Conservation (phyloP, 2,888 invertebrate genomes). For the Eupsilia transversa region DNA sequence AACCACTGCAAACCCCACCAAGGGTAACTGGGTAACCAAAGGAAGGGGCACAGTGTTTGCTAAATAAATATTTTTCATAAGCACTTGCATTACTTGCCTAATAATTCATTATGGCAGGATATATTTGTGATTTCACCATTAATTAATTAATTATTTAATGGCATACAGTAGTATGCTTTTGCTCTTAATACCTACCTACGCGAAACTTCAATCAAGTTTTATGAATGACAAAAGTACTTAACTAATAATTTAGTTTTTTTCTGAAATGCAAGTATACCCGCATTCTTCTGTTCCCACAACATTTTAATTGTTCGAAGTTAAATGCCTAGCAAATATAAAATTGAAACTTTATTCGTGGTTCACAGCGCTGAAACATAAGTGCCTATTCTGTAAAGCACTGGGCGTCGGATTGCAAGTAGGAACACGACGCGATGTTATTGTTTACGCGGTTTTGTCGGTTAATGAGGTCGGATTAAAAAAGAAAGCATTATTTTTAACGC, state of each 20-base stretch:
- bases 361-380: conserved; percentile 56
- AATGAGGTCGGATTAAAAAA: conserved; percentile 83
- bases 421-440: conserved; percentile 65
- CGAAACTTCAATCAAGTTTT: background rate
- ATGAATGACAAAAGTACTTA: background rate
- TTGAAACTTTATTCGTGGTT: conserved; percentile 55
- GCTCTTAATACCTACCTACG: background rate
- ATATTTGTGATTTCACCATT: conserved; percentile 55
- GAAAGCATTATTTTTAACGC: conserved; percentile 67
- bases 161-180: background rate
- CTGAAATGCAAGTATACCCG: too few relatives aligned
- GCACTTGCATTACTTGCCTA: conserved; percentile 81
- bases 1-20: conserved; percentile 77
- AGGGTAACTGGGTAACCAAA: conserved; percentile 68
- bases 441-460: conserved; percentile 78
- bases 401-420: conserved; percentile 78
- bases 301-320: conserved; percentile 36
- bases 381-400: conserved; percentile 66
- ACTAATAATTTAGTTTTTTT: too few relatives aligned
- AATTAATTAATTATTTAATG: conserved; percentile 51
- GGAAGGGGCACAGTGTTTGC: conserved; percentile 79
- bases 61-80: conserved; percentile 86
- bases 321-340: conserved; percentile 35
- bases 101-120: conserved; percentile 80
- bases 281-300: conserved; percentile 32